Conservation (phyloP, 2,888 invertebrate genomes). For the Nomada fabriciana region DNA sequence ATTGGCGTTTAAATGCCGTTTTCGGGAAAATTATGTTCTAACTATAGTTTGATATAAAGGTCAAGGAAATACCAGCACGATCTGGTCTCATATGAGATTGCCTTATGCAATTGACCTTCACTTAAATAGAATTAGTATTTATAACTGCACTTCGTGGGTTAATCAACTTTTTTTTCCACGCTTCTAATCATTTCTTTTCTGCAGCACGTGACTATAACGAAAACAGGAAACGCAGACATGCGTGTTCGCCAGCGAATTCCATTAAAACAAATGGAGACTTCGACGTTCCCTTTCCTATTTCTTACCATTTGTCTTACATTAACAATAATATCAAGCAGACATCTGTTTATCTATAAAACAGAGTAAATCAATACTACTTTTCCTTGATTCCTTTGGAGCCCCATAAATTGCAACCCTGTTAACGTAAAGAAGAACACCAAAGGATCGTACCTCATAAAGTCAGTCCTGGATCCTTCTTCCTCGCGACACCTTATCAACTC, state of each 20-base stretch:
- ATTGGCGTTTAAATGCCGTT: neutral
- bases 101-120: conserved; percentile 5
- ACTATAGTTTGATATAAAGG: conserved; percentile 10
- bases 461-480: conserved; percentile 65
- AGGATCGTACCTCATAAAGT: conserved; percentile 65
- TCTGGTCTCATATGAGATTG: neutral
- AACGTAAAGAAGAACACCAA: neutral
- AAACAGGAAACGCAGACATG: neutral
- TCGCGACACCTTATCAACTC: conserved; percentile 52
- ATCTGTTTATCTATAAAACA: neutral
- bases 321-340: too few species aligned
- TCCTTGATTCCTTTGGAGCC: too few species aligned
- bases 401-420: neutral
- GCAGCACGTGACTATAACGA: conserved; percentile 13
- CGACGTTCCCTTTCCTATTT: neutral
- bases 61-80: conserved; percentile 12
- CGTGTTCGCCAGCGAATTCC: neutral
- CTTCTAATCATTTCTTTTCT: too few species aligned
- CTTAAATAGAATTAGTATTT: neutral
- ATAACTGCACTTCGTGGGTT: neutral
- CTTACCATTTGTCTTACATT: too few species aligned
- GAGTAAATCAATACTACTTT: neutral
- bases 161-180: too few species aligned
- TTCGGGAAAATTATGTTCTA: neutral
- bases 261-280: neutral